Evolutionary conservation across 2,797 vertebrate species (phyloP), one percentile per base, ranked within the genome.

Genomic region (Sciurus vulgaris): DNA sequence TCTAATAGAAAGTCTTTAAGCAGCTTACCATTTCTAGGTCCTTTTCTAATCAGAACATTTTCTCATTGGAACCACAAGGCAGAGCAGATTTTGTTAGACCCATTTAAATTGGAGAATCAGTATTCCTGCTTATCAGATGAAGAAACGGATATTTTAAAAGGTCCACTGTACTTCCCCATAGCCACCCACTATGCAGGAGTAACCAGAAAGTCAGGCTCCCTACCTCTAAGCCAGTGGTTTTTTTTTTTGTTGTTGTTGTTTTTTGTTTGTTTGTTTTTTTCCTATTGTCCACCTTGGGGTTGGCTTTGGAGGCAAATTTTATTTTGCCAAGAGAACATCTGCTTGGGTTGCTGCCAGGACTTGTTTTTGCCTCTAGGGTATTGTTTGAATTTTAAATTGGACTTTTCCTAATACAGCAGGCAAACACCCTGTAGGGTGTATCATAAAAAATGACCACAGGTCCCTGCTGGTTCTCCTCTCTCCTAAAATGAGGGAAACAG

Each of bases 251-350:
- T n/a, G n/a, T n/a, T n/a, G n/a, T n/a, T n/a, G n/a, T n/a, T n/a
- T n/a, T n/a, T n/a, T n/a, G n/a, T n/a, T n/a, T n/a, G n/a, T n/a
- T 51, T 81, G 2, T 9, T 47, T 47, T 47, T 47, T 20, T 56
- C n/a, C n/a, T 20, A 26, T 54, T 65, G 10, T 54, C 38, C 28
- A 38, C 17, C 11, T 51, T 61, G 28, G 28, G 24, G 3, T 44
- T 59, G 67, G 11, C 38, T 91, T 44, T 38, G 9, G 38, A 89
- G 54, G 28, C 44, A 7, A 11, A 0, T 24, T 85, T 78, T 69
- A 15, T 92, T 87, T 88, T 63, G n/a, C 15, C 59, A 41, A 33
- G 93, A 96, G 73, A 73, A 77, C 44, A 30, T 22, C 26, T 76
- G 73, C 24, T 7, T 70, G 54, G 13, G 41, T 59, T 10, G 15